phyloP scores from a whole-genome alignment of 2,888 invertebrate species.

The Dryadula phaetusa region DNA sequence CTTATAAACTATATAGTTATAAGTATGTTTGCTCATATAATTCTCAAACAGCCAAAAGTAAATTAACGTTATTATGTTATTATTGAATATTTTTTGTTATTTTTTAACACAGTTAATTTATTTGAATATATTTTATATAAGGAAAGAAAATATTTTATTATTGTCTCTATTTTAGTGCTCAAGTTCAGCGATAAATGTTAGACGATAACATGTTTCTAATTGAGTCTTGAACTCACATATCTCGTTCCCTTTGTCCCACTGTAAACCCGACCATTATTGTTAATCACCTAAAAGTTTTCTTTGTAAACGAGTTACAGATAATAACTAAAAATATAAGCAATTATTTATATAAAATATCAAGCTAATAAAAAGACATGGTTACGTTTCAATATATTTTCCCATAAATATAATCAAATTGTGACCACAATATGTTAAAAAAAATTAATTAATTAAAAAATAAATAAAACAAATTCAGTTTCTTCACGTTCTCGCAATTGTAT shows the following conservation, averaged over 20 bases:
- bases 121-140: background rate
- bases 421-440: too few relatives aligned
- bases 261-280: background rate
- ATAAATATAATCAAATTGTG: too few relatives aligned
- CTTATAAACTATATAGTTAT: too few relatives aligned
- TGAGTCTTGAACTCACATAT: slow-evolving; percentile 15
- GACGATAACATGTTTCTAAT: background rate
- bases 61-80: too few relatives aligned
- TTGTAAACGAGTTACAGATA: background rate
- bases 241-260: slow-evolving; percentile 8
- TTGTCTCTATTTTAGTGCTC: background rate
- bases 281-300: background rate
- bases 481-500: too few relatives aligned
- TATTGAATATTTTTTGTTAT: too few relatives aligned
- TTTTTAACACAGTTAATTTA: too few relatives aligned
- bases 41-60: too few relatives aligned
- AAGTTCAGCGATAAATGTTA: background rate
- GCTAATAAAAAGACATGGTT: background rate
- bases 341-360: background rate
- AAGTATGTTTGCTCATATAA: too few relatives aligned
- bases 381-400: too few relatives aligned
- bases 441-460: background rate
- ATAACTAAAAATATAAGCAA: background rate
- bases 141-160: background rate
- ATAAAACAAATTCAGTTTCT: too few relatives aligned